A percentile compares a stretch with the other conserved stretches of the same genome.
Conservation (phyloP, 2,888 invertebrate species). For the Bombylius major region DNA sequence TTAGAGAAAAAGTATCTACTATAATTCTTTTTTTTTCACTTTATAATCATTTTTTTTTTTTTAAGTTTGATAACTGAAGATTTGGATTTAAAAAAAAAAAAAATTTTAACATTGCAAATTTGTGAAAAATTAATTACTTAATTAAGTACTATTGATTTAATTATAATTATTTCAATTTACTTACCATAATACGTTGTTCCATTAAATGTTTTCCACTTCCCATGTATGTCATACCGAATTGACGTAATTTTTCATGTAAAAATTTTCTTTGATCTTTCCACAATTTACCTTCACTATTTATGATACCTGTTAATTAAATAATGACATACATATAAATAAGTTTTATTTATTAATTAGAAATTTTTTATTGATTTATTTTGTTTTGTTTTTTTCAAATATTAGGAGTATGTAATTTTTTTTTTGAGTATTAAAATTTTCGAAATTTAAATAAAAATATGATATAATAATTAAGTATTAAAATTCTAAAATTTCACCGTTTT, state of each 20-base stretch:
- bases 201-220: constrained; percentile 68
- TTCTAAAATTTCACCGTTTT: no score
- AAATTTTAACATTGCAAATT: no score
- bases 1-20: neutral
- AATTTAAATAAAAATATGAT: no score
- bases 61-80: no score
- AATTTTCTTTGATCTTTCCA: constrained; percentile 87
- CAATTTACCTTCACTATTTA: constrained; percentile 75
- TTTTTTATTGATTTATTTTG: neutral
- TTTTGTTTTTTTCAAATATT: neutral
- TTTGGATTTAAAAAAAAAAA: no score
- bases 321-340: constrained; percentile 10
- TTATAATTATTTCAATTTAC: constrained; percentile 19
- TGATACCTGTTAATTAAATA: constrained; percentile 51
- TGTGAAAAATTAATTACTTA: no score
- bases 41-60: neutral
- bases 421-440: no score
- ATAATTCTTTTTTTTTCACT: neutral
- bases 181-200: constrained; percentile 74
- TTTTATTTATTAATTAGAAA: neutral
- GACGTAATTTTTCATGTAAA: constrained; percentile 69
- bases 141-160: neutral
- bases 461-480: no score
- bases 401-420: no score
- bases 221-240: constrained; percentile 79